Base-by-base conservation (phyloP, 2,888 invertebrate species). In the Aspidiotus rigidus region DNA sequence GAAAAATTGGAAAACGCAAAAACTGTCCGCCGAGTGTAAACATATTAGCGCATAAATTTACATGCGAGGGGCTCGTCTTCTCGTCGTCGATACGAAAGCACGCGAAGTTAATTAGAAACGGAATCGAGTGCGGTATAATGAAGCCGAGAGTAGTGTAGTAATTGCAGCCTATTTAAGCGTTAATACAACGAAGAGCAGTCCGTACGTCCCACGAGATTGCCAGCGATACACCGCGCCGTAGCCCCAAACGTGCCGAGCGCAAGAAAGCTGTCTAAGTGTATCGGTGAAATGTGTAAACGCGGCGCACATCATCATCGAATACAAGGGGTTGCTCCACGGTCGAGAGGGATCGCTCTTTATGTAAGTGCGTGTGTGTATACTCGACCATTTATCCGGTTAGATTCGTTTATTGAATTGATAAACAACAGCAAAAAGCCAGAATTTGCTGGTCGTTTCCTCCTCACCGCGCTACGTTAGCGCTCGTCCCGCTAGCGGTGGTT, bases 371-470 rank as follows among this genome's bases (percentile, higher is more conserved):
- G 63, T 63, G 55, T 64, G 55, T 64, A 66, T 57, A 66, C 66
- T 57, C 66, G 66, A 66, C 66, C 66, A 66, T 66, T 66, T 66
- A 66, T 66, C 66, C 66, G 66, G 66, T 66, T 66, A 66, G 66
- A 55, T 66, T 66, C 66, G 66, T 66, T 66, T 66, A 66, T 66
- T 57, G 66, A 66, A 66, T 66, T 66, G 66, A 66, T 66, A 66
- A 66, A 66, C 66, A 66, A 66, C 64, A 53, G 64, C 56, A 56
- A 64, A 64, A 64, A 64, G 64, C 55, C 64, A 64, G 64, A 64
- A 64, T 64, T 59, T 39, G 59, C 13, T 39, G 59, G 28, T 59
- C 28, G 10, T 17, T 28, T 39, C 39, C 56, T 28, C 59, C 64
- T 55, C 42, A 10, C 13, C 54, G 41, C 15, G 41, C 56, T 55